These are phyloP conservation scores for Oryzias javanicus DNA, from an alignment of 2,113 vertebrate genomes.

Conservation along the genomic window DNA sequence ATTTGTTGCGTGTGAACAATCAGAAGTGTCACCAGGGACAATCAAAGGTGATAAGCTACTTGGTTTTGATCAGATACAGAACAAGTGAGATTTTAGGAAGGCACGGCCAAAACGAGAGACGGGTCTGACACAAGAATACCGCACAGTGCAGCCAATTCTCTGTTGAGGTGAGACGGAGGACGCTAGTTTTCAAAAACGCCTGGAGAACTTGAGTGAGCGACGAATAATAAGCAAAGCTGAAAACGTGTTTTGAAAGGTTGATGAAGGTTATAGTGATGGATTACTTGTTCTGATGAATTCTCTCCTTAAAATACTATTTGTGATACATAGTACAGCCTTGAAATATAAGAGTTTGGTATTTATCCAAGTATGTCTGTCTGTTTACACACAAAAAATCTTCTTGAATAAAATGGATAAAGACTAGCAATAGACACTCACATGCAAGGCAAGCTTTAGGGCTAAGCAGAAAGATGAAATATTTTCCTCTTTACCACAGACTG, in stretches of 20 bases:
- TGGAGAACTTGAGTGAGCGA: conserved; percentile 36
- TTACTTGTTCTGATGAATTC: conserved; percentile 19
- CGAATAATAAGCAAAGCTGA: conserved; percentile 52
- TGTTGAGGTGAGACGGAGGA: conserved; percentile 58
- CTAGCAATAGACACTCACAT: no score
- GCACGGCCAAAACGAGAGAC: conserved; percentile 16
- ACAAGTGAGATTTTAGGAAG: conserved; percentile 10
- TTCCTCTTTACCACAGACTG: no score
- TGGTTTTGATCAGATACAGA: conserved; percentile 24
- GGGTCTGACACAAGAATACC: conserved; percentile 42
- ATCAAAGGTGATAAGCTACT: neutral
- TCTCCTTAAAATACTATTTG: conserved; percentile 32
- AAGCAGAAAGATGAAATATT: no score
- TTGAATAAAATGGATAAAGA: no score
- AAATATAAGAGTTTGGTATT: conserved; percentile 11
- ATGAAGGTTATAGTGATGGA: conserved; percentile 32
- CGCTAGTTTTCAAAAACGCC: conserved; percentile 36
- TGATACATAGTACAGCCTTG: conserved; percentile 18
- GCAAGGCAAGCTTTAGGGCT: no score
- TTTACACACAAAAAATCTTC: no score
- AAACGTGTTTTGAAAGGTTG: conserved; percentile 55
- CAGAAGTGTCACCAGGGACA: conserved; percentile 2
- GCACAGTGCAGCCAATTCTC: conserved; percentile 41
- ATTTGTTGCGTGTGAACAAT: conserved; percentile 24
- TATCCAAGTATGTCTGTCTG: neutral